Conservation (phyloP, 2,888 invertebrate genomes). For the Apotomis betuletana region DNA sequence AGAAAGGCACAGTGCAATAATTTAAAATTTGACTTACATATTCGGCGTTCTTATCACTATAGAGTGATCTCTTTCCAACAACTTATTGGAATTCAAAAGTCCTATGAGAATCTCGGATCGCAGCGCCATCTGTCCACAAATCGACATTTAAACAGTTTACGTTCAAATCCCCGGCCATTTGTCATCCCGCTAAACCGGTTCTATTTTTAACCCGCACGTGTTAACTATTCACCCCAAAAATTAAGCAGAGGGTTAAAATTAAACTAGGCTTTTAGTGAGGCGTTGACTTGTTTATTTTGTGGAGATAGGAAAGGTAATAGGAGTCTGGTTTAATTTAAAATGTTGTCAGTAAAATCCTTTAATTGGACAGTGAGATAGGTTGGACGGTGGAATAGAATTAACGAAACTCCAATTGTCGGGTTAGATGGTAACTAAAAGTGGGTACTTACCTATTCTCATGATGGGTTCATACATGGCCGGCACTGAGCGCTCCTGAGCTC, state of each 20-base stretch:
- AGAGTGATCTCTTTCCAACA: too few species aligned
- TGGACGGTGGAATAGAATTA: background rate
- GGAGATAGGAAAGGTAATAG: conserved; percentile 35
- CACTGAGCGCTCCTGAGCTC: too few species aligned
- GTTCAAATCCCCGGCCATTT: conserved; percentile 20
- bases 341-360: background rate
- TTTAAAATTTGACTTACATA: too few species aligned
- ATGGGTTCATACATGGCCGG: too few species aligned
- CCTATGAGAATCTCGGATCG: too few species aligned
- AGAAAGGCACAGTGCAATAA: too few species aligned
- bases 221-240: conserved; percentile 20
- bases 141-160: background rate
- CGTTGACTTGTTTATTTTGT: conserved; percentile 48
- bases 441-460: background rate
- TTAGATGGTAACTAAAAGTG: background rate
- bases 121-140: too few species aligned
- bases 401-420: background rate
- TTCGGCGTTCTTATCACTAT: too few species aligned
- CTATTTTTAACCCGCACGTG: conserved; percentile 37
- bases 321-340: conserved; percentile 10
- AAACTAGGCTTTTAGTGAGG: conserved; percentile 51
- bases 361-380: conserved; percentile 16
- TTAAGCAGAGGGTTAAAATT: conserved; percentile 46
- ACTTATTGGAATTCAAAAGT: too few species aligned
- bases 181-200: conserved; percentile 26